Conservation (phyloP, 2,113 vertebrate species). For the Prunella himalayana region DNA sequence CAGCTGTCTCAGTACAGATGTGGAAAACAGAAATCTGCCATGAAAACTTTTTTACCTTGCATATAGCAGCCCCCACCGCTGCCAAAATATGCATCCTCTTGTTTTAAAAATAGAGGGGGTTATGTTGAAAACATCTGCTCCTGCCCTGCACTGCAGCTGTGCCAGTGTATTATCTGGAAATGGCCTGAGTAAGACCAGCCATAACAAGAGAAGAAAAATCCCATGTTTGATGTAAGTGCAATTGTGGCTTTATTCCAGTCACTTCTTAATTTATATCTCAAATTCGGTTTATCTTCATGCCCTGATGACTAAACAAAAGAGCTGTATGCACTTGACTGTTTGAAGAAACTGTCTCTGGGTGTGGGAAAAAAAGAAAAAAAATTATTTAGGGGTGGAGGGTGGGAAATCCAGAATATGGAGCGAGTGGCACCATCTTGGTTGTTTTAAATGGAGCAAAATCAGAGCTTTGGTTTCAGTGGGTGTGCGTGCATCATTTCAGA, state of each 20-base stretch:
- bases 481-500: background rate
- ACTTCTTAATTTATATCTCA: slow-evolving; percentile 45
- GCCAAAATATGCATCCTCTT: slow-evolving; percentile 38
- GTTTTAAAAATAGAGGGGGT: background rate
- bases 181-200: slow-evolving; percentile 6
- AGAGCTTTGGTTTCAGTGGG: background rate
- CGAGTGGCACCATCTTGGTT: background rate
- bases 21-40: slow-evolving; percentile 10
- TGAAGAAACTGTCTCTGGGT: slow-evolving; percentile 52
- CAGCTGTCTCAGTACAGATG: background rate
- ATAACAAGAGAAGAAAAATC: slow-evolving; percentile 11
- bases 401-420: background rate
- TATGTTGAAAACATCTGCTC: background rate
- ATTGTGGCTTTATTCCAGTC: slow-evolving; percentile 55
- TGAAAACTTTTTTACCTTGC: background rate
- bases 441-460: background rate
- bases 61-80: background rate
- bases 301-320: slow-evolving; percentile 49
- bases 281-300: slow-evolving; percentile 43
- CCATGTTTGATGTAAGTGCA: slow-evolving; percentile 47
- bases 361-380: background rate
- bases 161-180: slow-evolving; percentile 32
- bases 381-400: background rate
- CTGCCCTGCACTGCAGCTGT: slow-evolving; percentile 31
- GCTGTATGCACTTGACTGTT: slow-evolving; percentile 31